Base-by-base conservation (phyloP, 2,888 invertebrate species). In the Mellilla xanthometata region DNA sequence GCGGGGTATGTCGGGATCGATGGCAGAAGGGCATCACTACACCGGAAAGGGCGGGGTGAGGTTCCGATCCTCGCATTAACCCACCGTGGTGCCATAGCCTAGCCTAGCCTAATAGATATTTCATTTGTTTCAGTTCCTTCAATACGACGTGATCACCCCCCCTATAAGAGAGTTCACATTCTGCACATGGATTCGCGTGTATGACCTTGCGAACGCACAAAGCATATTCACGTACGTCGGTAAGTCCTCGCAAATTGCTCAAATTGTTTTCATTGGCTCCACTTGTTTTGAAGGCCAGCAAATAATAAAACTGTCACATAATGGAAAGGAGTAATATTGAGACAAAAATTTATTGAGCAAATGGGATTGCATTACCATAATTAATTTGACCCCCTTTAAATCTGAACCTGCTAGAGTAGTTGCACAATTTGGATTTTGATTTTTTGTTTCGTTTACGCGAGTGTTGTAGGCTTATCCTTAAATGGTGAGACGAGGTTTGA, bases 121-220 rank as follows among this genome's bases (percentile, higher is more conserved):
- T 3, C 6, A 5, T 19, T 19, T 19, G 6, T 19, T 19, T 19
- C 76, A 89, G 88, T 90, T 85, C 56, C 56, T 90, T 12, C 93
- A 94, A 60, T 96, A 95, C 75, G 94, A 94, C 56, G 89, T 93
- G 19, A 91, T 92, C 39, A 81, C 95, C 12, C 95, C 95, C 0
- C 93, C 95, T 49, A 65, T 96, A 63, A 93, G 94, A 60, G 95
- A 96, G 76, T 96, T 96, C 69, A 96, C 96, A 0, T 90, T 96
- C 36, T 96, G 96, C 70, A 91, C 93, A 56, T 96, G 96, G 96
- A 91, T 93, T 63, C 93, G 95, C 49, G 93, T 95, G 60, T 92
- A 92, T 60, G 95, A 80, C 41, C 52, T 86, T 12, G 56, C 40
- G 1, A 58, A 62, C 9, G 81, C 85, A 29, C 87, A 87, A 49